These are phyloP conservation scores for Tylochromis polylepis DNA, from an alignment of 2,113 vertebrate genomes.

Conservation along the genomic window DNA sequence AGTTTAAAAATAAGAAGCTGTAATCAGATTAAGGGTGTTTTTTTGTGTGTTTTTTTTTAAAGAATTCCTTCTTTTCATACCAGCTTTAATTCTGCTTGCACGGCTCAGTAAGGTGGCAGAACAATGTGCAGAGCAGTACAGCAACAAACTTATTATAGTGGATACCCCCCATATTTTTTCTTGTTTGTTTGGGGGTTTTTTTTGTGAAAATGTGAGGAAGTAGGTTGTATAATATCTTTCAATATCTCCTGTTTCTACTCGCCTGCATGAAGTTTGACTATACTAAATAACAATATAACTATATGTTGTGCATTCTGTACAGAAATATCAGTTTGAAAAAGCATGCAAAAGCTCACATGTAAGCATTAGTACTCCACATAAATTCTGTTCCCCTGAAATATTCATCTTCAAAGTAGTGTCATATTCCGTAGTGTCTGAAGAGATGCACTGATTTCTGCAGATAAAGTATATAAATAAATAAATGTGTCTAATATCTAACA, in stretches of 20 bases:
- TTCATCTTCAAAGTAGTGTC: not conserved
- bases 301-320: not conserved
- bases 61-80: not conserved
- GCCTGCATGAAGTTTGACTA: not conserved
- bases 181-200: not conserved
- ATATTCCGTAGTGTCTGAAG: not conserved
- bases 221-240: not conserved
- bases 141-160: not conserved
- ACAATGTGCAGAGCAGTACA: not conserved
- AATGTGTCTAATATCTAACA: not conserved
- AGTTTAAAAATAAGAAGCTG: not conserved
- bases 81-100: not conserved
- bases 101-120: not conserved
- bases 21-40: not conserved
- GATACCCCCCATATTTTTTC: rapidly evolving
- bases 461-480: not conserved
- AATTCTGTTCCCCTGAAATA: slow-evolving; percentile 13
- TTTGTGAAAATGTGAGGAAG: not conserved
- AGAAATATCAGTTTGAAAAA: not conserved
- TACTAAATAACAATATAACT: not conserved
- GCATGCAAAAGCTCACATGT: not conserved
- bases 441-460: not conserved
- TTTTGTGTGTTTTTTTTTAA: no score
- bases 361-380: slow-evolving; percentile 10
- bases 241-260: not conserved